Percentiles rank a stretch among this genome's conserved stretches.
Evolutionary conservation across 2,888 invertebrate species (phyloP).

Genomic region (Neelides folsomi): DNA sequence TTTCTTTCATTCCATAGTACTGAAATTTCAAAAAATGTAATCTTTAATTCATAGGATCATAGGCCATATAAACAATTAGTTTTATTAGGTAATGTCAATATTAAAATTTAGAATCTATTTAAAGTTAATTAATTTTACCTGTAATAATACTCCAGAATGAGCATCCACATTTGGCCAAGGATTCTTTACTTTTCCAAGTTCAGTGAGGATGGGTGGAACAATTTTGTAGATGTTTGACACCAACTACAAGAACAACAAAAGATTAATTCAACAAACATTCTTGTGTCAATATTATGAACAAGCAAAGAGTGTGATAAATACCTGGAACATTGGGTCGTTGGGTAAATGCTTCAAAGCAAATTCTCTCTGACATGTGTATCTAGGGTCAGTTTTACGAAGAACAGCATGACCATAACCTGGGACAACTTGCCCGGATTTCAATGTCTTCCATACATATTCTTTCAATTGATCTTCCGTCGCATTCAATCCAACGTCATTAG

Average conservation of each 20-base stretch:
- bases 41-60: background rate
- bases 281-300: background rate
- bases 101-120: background rate
- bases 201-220: slow-evolving; percentile 78
- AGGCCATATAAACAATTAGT: too few relatives aligned
- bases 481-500: slow-evolving; percentile 68
- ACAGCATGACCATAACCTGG: slow-evolving; percentile 96
- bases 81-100: too few relatives aligned
- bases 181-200: slow-evolving; percentile 92
- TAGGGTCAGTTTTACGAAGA: slow-evolving; percentile 82
- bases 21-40: slow-evolving; percentile 8
- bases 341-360: slow-evolving; percentile 88
- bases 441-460: slow-evolving; percentile 94
- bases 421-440: slow-evolving; percentile 90
- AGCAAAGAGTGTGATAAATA: slow-evolving; percentile 32
- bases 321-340: slow-evolving; percentile 77
- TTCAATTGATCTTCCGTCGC: slow-evolving; percentile 81
- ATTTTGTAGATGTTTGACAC: slow-evolving; percentile 83
- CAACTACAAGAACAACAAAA: slow-evolving; percentile 43
- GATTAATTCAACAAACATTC: background rate
- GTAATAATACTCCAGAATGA: slow-evolving; percentile 82
- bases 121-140: slow-evolving; percentile 45
- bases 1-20: slow-evolving; percentile 79
- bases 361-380: slow-evolving; percentile 85
- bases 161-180: slow-evolving; percentile 98